Base-by-base conservation (phyloP, 2,888 invertebrate species). In the Trilocha varians region DNA sequence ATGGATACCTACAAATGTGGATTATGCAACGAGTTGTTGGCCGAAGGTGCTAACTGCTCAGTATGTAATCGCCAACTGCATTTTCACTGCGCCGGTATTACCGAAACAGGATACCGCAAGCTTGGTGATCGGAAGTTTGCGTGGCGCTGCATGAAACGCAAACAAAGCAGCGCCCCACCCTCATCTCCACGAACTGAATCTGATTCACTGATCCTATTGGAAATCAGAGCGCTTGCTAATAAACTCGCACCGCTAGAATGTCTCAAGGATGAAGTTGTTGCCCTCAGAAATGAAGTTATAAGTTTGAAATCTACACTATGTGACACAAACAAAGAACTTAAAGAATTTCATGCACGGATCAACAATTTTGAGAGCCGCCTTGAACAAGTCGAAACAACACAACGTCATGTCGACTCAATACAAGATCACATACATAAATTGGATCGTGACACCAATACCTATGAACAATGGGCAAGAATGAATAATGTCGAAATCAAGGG, bases 401-500 rank as follows among this genome's bases (percentile, higher is more conserved):
- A 15, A 9, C 11, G 16, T 9, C 35, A 35, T 16, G 9, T 35
- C 4, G n/a, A 14, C 5, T 15, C 9, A 35, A 35, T 35, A 1
- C 35, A 35, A 13, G 9, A 1, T 1, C 14, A n/a, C 4, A 3
- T 35, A 1, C 16, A 35, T 8, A 35, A 15, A 35, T 6, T 35
- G 3, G 35, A 35, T 13, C 34, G 34, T 8, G 34, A 33, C n/a
- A 14, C 13, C 5, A 34, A 18, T 8, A 16, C 11, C 8, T n/a
- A 25, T 5, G 40, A 35, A 4, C 40, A 40, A 13, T 35, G 40
- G 35, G 13, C 13, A 11, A 35, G 40, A 5, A 13, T 15, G n/a
- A 39, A 39, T 17, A 39, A 39, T 1, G 17, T 39, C 13, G 39
- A 39, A 17, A 39, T 39, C 3, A 40, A 36, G 25, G 40, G 40